Percentiles rank a stretch among this genome's conserved stretches.
Conservation (phyloP, 2,888 invertebrate genomes). For the Drosophila macrospina region DNA sequence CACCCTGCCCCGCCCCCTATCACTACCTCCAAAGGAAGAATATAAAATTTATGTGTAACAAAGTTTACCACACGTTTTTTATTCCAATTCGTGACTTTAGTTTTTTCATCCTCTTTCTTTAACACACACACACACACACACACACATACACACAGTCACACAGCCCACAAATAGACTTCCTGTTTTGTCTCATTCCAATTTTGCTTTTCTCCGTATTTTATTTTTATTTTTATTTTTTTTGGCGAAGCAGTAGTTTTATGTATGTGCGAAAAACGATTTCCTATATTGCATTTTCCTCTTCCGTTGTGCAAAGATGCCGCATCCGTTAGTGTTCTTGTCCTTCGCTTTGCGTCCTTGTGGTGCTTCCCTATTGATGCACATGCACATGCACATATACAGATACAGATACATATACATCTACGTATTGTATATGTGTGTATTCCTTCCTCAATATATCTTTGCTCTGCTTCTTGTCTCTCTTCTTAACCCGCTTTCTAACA, state of each 20-base stretch:
- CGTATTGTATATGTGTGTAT: conserved; percentile 17
- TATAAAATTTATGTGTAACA: conserved; percentile 35
- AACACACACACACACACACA: conserved; percentile 16
- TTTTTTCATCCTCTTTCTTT: conserved; percentile 6
- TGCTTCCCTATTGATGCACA: conserved; percentile 52
- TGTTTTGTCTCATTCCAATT: conserved; percentile 56
- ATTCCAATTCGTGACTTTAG: conserved; percentile 13
- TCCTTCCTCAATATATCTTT: conserved; percentile 13
- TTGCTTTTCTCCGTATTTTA: conserved; percentile 14
- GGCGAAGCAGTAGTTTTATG: conserved; percentile 16
- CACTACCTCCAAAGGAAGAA: conserved; percentile 4
- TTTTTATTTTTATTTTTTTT: conserved; percentile 15
- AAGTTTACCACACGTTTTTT: conserved; percentile 46
- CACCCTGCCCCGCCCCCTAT: neutral
- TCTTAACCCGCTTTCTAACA: conserved; percentile 7
- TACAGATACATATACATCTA: conserved; percentile 11
- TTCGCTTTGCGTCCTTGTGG: conserved; percentile 12
- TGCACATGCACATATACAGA: conserved; percentile 11
- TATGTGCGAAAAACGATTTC: conserved; percentile 84
- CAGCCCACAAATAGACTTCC: conserved; percentile 76
- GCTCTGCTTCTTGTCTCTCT: neutral
- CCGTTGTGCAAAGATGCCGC: conserved; percentile 82
- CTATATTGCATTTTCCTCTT: conserved; percentile 85
- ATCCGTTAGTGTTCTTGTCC: conserved; percentile 70
- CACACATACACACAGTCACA: no score